Evolutionary conservation across 2,888 invertebrate genomes (phyloP), one percentile per base, ranked within the genome.

Genomic region (Petrophora chlorosata): DNA sequence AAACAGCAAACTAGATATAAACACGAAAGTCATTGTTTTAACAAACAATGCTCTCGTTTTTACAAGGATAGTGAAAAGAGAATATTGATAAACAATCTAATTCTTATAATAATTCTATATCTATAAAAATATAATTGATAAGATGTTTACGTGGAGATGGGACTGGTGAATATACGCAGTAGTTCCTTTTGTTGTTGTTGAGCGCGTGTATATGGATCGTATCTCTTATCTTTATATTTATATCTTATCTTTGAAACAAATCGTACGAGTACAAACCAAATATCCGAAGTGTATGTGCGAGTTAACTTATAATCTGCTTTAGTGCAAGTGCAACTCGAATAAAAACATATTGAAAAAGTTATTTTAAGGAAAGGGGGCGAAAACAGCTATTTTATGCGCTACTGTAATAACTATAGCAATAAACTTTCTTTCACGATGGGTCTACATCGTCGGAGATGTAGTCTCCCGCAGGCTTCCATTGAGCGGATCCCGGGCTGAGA

Each of bases 401-500:
- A 4, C 19, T 13, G 23, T 48, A 15, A 52, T 46, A 41, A 33
- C 13, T 34, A 47, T 45, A 25, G 28, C 32, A 48, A 44, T 53
- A 39, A 53, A 56, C 12, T 42, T 51, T 47, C 43, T 9, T 50
- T 26, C 34, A 32, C 32, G 17, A 34, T 42, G 22, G 14, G 34
- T 25, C 41, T 33, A 46, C 38, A 26, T 51, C 14, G 34, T 23
- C 40, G 9, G 57, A 61, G 53, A 61, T 53, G 53, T 23, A 48
- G 52, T 56, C 65, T 57, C 62, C 61, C 59, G 40, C 63, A 56
- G 59, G 61, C 63, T 76, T 81, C 69, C 87, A 88, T 89, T 88
- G 85, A 87, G 81, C 83, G 72, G 63, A 63, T 72, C 85, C 86
- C 83, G 85, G 85, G 85, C 78, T 65, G 65, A 64, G 63, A 72